These are phyloP conservation scores for Drosophila tripunctata DNA, from an alignment of 2,888 invertebrate species.

Conservation along the genomic window DNA sequence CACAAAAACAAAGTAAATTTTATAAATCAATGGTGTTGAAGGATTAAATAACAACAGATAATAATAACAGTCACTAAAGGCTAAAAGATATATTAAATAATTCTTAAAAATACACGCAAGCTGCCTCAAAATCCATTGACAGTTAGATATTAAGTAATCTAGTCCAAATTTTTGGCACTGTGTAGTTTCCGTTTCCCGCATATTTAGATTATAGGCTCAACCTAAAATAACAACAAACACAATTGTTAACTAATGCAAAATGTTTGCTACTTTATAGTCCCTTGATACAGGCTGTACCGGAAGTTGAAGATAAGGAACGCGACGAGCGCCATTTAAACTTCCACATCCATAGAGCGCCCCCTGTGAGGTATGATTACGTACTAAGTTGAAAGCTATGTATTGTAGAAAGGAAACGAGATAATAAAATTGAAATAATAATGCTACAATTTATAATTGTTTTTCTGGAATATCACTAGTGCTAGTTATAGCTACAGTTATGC, in stretches of 20 bases:
- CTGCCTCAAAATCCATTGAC: no score
- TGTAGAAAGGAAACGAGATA: constrained; percentile 29
- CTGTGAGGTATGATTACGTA: constrained; percentile 51
- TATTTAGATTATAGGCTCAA: no score
- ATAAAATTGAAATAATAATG: constrained; percentile 5
- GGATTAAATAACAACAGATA: no score
- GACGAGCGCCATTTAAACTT: constrained; percentile 66
- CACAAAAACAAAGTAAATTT: no score
- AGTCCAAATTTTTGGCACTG: no score
- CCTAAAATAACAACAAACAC: neutral
- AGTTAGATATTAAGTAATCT: no score
- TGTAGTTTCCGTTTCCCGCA: no score
- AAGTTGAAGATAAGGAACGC: constrained; percentile 70
- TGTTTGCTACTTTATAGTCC: constrained; percentile 62
- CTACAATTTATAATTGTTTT: constrained; percentile 6
- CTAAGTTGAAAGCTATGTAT: no score
- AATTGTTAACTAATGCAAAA: constrained; percentile 30
- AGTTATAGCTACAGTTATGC: constrained; percentile 43
- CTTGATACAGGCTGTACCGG: constrained; percentile 51
- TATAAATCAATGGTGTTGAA: no score
- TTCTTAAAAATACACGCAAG: no score
- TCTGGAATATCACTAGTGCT: constrained; percentile 20
- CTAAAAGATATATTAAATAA: no score
- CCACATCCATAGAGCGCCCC: constrained; percentile 33
- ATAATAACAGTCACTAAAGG: no score